These are phyloP conservation scores for Anolis carolinensis DNA, from an alignment of 2,113 vertebrate genomes.

Conservation along the genomic window DNA sequence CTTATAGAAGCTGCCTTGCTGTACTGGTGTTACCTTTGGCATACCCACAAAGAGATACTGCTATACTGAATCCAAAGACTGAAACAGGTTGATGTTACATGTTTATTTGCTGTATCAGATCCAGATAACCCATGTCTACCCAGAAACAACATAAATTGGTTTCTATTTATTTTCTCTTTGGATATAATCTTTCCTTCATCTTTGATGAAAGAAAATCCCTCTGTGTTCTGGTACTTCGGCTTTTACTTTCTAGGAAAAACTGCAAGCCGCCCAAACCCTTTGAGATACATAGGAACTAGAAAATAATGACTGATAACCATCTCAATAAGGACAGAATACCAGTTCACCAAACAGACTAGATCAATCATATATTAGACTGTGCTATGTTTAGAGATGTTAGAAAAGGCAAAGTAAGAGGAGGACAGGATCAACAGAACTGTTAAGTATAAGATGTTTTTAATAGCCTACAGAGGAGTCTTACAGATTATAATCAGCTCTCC, in stretches of 20 bases:
- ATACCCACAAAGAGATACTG: neutral
- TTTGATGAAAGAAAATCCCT: neutral
- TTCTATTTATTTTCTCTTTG: neutral
- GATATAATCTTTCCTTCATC: neutral
- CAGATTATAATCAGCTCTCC: too few relatives aligned
- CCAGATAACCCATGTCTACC: neutral
- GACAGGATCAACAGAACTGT: too few relatives aligned
- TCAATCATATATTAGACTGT: too few relatives aligned
- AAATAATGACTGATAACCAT: too few relatives aligned
- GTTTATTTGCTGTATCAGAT: neutral
- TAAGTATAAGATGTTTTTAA: too few relatives aligned
- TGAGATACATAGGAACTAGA: too few relatives aligned
- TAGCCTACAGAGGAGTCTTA: too few relatives aligned
- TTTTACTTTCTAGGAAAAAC: neutral
- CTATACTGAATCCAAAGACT: neutral
- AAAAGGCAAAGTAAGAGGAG: too few relatives aligned
- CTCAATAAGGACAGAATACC: too few relatives aligned
- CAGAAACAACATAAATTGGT: neutral
- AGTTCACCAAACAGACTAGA: too few relatives aligned
- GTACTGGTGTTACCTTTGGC: neutral
- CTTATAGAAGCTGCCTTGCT: neutral
- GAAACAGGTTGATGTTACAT: neutral
- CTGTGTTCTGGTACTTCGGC: neutral
- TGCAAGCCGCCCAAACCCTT: neutral
- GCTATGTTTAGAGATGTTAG: too few relatives aligned